These are phyloP conservation scores for Betta splendens DNA, from an alignment of 2,797 vertebrate genomes.

Conservation along the genomic window DNA sequence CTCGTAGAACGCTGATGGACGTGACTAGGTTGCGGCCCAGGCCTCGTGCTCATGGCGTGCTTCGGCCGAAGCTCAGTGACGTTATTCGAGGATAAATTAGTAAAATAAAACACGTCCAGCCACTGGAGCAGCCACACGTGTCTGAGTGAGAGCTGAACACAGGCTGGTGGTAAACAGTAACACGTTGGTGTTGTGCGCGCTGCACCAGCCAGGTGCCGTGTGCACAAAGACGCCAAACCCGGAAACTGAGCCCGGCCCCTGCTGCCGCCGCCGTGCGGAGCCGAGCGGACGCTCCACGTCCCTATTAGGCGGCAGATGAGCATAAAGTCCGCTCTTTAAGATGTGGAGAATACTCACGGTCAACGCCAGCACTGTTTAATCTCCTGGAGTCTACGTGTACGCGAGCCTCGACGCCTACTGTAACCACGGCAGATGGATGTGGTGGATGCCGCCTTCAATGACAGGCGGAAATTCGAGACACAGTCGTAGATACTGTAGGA, in stretches of 20 bases:
- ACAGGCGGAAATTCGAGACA: slow-evolving; percentile 22
- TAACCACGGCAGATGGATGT: neutral
- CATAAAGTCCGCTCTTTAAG: rapidly evolving
- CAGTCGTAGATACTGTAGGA: neutral
- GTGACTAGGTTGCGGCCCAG: slow-evolving; percentile 31
- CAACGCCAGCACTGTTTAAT: rapidly evolving
- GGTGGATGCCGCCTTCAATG: slow-evolving; percentile 21
- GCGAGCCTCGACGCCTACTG: neutral
- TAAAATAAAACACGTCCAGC: rapidly evolving
- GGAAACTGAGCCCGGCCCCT: slow-evolving; percentile 52
- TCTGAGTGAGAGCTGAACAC: neutral
- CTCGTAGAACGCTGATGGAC: slow-evolving; percentile 18
- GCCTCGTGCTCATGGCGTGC: slow-evolving; percentile 17
- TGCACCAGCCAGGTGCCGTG: slow-evolving; percentile 70
- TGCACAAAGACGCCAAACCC: slow-evolving; percentile 66
- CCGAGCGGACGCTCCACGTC: rapidly evolving
- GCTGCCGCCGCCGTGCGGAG: slow-evolving; percentile 25
- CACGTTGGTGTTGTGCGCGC: slow-evolving; percentile 74
- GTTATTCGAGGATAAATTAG: neutral
- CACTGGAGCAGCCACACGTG: neutral
- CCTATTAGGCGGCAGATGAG: rapidly evolving
- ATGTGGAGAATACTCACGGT: slow-evolving; percentile 10
- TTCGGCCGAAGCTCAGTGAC: neutral
- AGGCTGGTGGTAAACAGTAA: slow-evolving; percentile 66
- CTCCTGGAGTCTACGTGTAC: neutral